phyloP scores from a whole-genome alignment of 2,113 vertebrate species.

The Butorides virescens region DNA sequence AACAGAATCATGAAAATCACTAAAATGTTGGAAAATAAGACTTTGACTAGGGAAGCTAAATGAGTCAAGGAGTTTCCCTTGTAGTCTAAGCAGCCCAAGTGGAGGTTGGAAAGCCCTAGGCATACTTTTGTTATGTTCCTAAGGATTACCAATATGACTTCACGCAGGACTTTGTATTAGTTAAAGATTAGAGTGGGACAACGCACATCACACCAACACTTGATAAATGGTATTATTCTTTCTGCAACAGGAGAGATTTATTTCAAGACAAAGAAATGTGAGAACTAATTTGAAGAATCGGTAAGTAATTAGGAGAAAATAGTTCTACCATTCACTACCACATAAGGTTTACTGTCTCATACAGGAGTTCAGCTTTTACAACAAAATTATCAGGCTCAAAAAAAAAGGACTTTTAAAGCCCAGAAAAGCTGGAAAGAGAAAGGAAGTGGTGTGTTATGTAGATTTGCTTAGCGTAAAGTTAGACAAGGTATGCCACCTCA shows the following conservation, averaged over 20 bases:
- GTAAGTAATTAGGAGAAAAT: not conserved
- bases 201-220: not conserved
- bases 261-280: not conserved
- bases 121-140: not conserved
- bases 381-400: not conserved
- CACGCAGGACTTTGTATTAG: not conserved
- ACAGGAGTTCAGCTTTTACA: not conserved
- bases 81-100: not conserved
- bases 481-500: not conserved
- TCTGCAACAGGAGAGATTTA: not conserved
- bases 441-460: not conserved
- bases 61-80: not conserved
- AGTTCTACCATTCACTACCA: not conserved
- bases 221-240: not conserved
- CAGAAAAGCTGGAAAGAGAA: not conserved
- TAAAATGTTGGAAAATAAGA: not conserved
- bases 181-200: not conserved
- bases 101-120: not conserved
- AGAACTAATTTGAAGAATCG: not conserved
- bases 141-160: not conserved
- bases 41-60: not conserved
- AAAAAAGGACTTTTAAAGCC: not conserved
- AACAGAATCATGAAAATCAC: not conserved
- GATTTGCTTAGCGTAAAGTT: not conserved
- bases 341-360: not conserved